Percentiles rank a stretch among this genome's conserved stretches.
These are phyloP conservation scores for Leucophenga varia DNA, from an alignment of 1,140 invertebrate genomes.

Conservation along the genomic window DNA sequence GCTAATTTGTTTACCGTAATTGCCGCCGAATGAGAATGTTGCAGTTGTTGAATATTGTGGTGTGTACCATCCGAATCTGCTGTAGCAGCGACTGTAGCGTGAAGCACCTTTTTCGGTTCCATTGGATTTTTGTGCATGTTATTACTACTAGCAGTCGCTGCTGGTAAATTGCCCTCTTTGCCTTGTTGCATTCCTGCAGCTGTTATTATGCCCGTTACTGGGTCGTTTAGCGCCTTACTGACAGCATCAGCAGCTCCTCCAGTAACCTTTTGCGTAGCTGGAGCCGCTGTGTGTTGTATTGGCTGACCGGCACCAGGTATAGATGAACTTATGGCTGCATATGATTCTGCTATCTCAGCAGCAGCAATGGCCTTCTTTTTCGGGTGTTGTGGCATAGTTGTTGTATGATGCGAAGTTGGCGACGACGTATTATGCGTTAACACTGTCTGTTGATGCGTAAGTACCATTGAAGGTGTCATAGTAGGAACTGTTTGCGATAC, in stretches of 20 bases:
- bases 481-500: conserved; percentile 14
- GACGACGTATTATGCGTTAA: no score
- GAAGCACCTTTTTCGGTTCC: conserved; percentile 8
- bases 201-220: conserved; percentile 73
- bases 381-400: conserved; percentile 44
- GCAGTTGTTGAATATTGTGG: conserved; percentile 22
- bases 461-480: conserved; percentile 1
- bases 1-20: conserved; percentile 18
- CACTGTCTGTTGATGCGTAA: no score
- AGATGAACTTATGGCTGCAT: conserved; percentile 34
- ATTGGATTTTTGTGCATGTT: conserved; percentile 13
- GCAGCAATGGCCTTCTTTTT: conserved; percentile 52
- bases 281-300: conserved; percentile 45
- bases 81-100: conserved; percentile 14
- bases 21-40: conserved; percentile 11
- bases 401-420: conserved; percentile 20
- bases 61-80: conserved; percentile 7
- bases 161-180: conserved; percentile 62
- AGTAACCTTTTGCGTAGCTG: conserved; percentile 45
- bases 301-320: conserved; percentile 30
- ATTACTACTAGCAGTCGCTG: conserved; percentile 37
- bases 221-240: conserved; percentile 65
- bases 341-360: conserved; percentile 49
- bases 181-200: conserved; percentile 68
- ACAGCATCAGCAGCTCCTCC: conserved; percentile 47